Conservation (phyloP, 1,140 invertebrate genomes). For the Zaprionus gabonicus region DNA sequence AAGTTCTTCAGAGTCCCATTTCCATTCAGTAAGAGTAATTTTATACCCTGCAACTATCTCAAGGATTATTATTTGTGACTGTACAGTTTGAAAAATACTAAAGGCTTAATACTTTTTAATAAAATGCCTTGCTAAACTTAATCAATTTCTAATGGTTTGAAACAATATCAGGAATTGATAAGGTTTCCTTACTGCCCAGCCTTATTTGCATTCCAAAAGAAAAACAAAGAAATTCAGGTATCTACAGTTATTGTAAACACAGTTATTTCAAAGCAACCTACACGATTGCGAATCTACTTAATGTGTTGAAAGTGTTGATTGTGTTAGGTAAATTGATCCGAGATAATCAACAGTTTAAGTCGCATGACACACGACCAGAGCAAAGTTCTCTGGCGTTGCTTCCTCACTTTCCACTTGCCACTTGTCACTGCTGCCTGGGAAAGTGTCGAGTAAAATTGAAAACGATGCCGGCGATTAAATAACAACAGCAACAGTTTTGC, state of each 20-base stretch:
- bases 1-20: no score
- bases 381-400: background rate
- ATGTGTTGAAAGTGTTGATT: background rate
- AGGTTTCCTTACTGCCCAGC: background rate
- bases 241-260: background rate
- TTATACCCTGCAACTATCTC: no score
- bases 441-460: constrained; percentile 53
- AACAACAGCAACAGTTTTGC: constrained; percentile 81
- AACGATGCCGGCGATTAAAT: constrained; percentile 75
- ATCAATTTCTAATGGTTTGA: no score
- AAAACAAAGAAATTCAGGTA: background rate
- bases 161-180: background rate
- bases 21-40: no score
- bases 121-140: no score
- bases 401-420: constrained; percentile 6
- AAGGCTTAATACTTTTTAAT: no score
- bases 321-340: constrained; percentile 13
- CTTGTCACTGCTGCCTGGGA: constrained; percentile 9
- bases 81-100: no score
- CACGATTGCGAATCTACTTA: background rate
- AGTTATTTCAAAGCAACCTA: background rate
- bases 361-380: constrained; percentile 18
- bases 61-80: no score
- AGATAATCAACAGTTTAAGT: constrained; percentile 16
- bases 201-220: background rate